Evolutionary conservation across 2,888 invertebrate genomes (phyloP).

Genomic region (Trisateles emortualis): DNA sequence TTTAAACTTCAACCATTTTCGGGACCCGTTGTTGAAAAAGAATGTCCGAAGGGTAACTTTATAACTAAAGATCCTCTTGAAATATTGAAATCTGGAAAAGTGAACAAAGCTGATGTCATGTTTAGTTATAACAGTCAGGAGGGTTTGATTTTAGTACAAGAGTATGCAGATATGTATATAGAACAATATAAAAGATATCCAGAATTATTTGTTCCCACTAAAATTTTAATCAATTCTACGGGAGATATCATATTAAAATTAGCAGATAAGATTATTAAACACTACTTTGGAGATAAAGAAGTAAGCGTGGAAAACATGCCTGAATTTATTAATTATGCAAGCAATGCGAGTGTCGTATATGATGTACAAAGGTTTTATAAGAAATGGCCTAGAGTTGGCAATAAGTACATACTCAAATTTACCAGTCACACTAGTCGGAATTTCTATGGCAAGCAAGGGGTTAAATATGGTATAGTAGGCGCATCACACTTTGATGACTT

Average conservation of each 20-base stretch:
- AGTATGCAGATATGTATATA: constrained; percentile 32
- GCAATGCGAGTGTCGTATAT: constrained; percentile 42
- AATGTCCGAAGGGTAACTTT: constrained; percentile 50
- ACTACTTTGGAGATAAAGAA: constrained; percentile 55
- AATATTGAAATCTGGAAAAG: constrained; percentile 68
- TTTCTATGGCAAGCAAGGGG: constrained; percentile 42
- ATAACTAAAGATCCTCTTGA: constrained; percentile 46
- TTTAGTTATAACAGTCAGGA: constrained; percentile 90
- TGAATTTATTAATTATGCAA: constrained; percentile 47
- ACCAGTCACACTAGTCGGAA: constrained; percentile 55
- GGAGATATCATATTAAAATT: constrained; percentile 44
- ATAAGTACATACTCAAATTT: constrained; percentile 56
- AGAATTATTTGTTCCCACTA: constrained; percentile 54
- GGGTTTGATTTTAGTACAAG: no score
- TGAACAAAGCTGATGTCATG: constrained; percentile 88
- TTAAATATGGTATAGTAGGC: constrained; percentile 50
- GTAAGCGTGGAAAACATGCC: constrained; percentile 42
- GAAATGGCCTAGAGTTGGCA: constrained; percentile 36
- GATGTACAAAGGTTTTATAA: constrained; percentile 45
- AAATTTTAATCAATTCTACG: constrained; percentile 43
- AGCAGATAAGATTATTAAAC: constrained; percentile 50
- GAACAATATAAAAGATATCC: constrained; percentile 42
- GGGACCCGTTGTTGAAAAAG: constrained; percentile 58
- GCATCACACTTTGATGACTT: constrained; percentile 60
- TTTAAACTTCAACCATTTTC: constrained; percentile 36